Evolutionary conservation across 2,888 invertebrate genomes (phyloP), one percentile per base, ranked within the genome.

Genomic region (Fissipunctia ypsillon): DNA sequence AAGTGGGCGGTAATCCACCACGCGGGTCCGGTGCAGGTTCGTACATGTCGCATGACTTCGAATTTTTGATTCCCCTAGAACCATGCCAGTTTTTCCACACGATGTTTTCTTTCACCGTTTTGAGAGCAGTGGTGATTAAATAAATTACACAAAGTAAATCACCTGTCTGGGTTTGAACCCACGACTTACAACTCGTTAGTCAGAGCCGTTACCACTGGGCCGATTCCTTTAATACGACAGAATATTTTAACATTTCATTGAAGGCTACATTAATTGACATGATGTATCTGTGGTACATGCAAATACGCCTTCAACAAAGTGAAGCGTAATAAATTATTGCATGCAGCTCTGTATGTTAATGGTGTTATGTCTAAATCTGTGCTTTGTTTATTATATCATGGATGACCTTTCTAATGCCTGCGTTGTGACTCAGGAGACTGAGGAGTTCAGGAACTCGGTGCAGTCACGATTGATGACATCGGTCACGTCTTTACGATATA

Each of bases 381-480:
- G 60, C 57, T 72, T 66, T 69, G 78, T 84, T 78, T 73, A 81
- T 69, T 67, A 73, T 68, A 73, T 69, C 78, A 63, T 75, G 71
- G 48, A 76, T 87, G 84, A 86, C 76, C 84, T 78, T 78, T 86
- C 76, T 80, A 82, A 81, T 77, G 10, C 19, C 38, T 72, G 64
- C 81, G 77, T 83, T 63, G 78, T 81, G 76, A n/a, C n/a, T n/a
- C n/a, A n/a, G n/a, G 80, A 73, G 88, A 87, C 64, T 75, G 88
- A 88, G 81, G 80, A 83, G 85, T 90, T 86, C 88, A 94, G 94
- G 93, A 94, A 92, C 90, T 90, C 73, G 68, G 69, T 76, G 77
- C 72, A 75, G 91, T 94, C 94, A 94, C 94, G 94, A 93, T 79
- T 87, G 83, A 89, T 88, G 89, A 87, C 88, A 89, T 76, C 78